Conservation (phyloP, 1,140 invertebrate species). For the Thaumatotibia leucotreta region DNA sequence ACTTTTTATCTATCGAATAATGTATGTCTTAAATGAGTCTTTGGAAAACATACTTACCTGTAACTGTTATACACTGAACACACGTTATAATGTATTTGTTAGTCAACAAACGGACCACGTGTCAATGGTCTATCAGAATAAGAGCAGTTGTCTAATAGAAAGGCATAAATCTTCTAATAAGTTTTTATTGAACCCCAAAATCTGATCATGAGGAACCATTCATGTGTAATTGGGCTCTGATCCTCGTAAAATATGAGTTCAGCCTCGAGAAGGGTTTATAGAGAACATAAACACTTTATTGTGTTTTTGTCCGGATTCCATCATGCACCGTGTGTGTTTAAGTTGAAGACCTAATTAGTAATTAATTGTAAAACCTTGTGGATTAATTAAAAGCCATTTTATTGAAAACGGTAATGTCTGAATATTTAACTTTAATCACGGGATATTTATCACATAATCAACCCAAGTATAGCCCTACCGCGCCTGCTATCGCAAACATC, state of each 20-base stretch:
- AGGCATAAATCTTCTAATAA: slow-evolving; percentile 63
- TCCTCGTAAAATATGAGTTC: slow-evolving; percentile 72
- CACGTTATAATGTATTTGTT: background rate
- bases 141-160: slow-evolving; percentile 34
- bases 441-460: too few species aligned
- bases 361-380: background rate
- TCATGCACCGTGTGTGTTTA: slow-evolving; percentile 37
- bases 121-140: slow-evolving; percentile 57
- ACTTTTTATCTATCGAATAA: too few species aligned
- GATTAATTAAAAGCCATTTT: background rate
- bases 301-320: slow-evolving; percentile 56
- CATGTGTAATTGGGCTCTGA: slow-evolving; percentile 72
- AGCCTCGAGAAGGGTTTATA: slow-evolving; percentile 61
- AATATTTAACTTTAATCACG: too few species aligned
- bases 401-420: too few species aligned
- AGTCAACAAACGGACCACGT: background rate
- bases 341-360: slow-evolving; percentile 5
- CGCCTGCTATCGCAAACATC: too few species aligned
- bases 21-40: too few species aligned
- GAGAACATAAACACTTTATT: slow-evolving; percentile 74
- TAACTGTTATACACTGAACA: too few species aligned
- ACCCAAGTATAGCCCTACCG: too few species aligned
- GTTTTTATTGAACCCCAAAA: slow-evolving; percentile 67
- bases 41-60: too few species aligned
- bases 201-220: slow-evolving; percentile 73